phyloP scores from a whole-genome alignment of 2,888 invertebrate species.

The Ecdyonurus torrentis region DNA sequence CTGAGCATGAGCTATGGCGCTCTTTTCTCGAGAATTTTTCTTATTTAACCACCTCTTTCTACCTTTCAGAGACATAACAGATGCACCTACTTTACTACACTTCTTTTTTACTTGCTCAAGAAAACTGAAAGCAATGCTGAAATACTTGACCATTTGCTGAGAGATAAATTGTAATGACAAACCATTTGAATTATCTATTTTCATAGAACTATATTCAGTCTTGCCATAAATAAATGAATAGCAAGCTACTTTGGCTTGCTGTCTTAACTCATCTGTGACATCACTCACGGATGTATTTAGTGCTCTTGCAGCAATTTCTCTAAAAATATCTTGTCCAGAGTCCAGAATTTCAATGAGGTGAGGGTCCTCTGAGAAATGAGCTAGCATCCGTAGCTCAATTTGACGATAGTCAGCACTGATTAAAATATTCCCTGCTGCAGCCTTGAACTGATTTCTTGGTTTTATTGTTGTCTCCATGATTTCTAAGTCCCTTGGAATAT shows the following conservation, averaged over 20 bases:
- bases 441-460: not conserved
- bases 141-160: not conserved
- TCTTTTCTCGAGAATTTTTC: not conserved
- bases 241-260: not conserved
- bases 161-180: not conserved
- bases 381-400: slow-evolving; percentile 80
- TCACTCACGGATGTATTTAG: not conserved
- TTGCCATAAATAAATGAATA: not conserved
- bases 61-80: not conserved
- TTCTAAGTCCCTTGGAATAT: not conserved
- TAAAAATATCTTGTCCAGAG: not conserved
- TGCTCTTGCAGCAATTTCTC: not conserved
- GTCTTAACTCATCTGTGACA: not conserved
- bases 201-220: too few species aligned
- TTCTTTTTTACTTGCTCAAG: not conserved
- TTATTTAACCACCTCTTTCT: not conserved
- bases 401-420: slow-evolving; percentile 94
- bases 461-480: not conserved
- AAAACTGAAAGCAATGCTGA: not conserved
- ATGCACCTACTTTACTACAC: not conserved
- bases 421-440: slow-evolving; percentile 35
- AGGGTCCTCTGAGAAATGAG: slow-evolving; percentile 70
- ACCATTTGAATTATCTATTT: too few species aligned
- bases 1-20: slow-evolving; percentile 43
- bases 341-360: not conserved